A percentile compares a stretch with the other conserved stretches of the same genome.
Conservation (phyloP, 2,113 vertebrate species). For the Trochalopteron elliotii region DNA sequence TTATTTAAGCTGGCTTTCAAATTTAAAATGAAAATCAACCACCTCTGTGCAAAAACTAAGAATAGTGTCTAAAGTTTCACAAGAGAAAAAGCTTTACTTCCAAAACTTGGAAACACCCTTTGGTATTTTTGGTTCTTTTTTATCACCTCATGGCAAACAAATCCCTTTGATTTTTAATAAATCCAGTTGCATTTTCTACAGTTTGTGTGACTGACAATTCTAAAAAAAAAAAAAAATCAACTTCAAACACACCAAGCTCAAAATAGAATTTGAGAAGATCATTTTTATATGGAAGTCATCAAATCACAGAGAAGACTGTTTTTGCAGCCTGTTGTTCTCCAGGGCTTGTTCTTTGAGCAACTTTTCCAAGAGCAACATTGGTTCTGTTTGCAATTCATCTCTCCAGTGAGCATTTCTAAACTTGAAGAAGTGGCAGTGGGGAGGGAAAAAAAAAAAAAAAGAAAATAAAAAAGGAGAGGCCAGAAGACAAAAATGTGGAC, state of each 20-base stretch:
- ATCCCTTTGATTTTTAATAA: not conserved
- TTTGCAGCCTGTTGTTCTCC: conserved; percentile 23
- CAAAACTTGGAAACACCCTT: not conserved
- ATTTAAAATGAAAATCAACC: not conserved
- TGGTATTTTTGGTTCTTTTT: not conserved
- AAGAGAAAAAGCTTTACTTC: not conserved
- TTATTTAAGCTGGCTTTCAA: not conserved
- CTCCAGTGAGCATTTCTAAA: conserved; percentile 16
- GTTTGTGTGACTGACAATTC: not conserved
- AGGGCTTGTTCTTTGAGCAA: not conserved
- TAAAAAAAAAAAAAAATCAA: not conserved
- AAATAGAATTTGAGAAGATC: conserved; percentile 11
- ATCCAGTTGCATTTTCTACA: not conserved
- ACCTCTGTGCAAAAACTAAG: not conserved
- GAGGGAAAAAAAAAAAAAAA: not conserved
- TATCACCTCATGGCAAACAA: not conserved
- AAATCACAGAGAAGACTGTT: conserved; percentile 23
- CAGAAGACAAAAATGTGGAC: not conserved
- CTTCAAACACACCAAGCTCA: not conserved
- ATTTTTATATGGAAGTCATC: conserved; percentile 48
- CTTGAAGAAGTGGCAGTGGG: not conserved
- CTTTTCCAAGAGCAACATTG: conserved; percentile 44
- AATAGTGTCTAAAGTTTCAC: not conserved
- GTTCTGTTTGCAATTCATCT: conserved; percentile 21
- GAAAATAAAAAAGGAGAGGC: not conserved